Evolutionary conservation across 64 coral and sea anemone genomes (phyloP).

Genomic region (Pocillopora verrucosa): DNA sequence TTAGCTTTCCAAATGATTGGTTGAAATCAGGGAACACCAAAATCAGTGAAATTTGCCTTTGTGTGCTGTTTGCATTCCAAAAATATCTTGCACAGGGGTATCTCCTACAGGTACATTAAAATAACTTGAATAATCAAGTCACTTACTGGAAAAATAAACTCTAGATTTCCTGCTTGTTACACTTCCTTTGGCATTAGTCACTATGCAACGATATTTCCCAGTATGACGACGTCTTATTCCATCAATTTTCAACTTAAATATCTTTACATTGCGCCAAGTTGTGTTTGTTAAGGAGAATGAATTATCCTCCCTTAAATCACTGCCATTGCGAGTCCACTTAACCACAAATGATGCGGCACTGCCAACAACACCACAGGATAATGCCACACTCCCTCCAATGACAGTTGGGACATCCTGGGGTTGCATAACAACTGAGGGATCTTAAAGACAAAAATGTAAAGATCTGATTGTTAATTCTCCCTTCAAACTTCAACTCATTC

Average conservation of each 20-base stretch:
- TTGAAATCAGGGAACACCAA: too few relatives aligned
- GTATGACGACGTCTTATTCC: neutral
- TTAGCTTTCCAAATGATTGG: too few relatives aligned
- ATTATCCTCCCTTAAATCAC: neutral
- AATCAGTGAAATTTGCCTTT: too few relatives aligned
- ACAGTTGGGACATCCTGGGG: conserved; percentile 24
- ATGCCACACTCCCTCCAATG: neutral
- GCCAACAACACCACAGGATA: conserved; percentile 60
- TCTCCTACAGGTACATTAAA: too few relatives aligned
- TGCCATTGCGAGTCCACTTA: conserved; percentile 57
- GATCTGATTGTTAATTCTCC: neutral
- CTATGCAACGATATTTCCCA: conserved; percentile 52
- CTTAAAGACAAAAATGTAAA: neutral
- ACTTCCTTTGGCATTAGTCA: neutral
- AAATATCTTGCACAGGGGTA: too few relatives aligned
- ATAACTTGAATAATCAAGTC: too few relatives aligned
- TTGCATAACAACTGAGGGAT: conserved; percentile 61
- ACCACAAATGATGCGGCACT: neutral
- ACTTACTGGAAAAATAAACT: conserved; percentile 38
- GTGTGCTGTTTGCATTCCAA: too few relatives aligned
- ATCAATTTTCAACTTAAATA: conserved; percentile 38
- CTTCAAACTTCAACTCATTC: too few relatives aligned
- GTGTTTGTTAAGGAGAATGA: neutral
- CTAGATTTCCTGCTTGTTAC: conserved; percentile 18
- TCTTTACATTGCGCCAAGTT: neutral